Conservation (phyloP, 2,797 vertebrate species). For the Tenualosa thibaudeaui region DNA sequence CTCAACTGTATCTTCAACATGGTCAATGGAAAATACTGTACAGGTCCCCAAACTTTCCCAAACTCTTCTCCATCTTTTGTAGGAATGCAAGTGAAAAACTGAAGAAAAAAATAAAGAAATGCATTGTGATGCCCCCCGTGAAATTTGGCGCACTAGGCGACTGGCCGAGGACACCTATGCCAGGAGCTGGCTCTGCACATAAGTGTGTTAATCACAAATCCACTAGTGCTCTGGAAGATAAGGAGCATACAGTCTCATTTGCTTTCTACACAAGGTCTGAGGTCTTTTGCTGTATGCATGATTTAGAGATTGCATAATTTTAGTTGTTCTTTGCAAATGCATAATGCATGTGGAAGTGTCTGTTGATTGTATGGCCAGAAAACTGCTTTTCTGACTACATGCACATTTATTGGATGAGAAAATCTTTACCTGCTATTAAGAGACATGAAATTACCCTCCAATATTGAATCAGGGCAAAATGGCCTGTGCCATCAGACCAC, state of each 20-base stretch:
- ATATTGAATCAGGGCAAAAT: not conserved
- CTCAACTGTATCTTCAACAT: not conserved
- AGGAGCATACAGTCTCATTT: not conserved
- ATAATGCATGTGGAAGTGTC: slow-evolving; percentile 25
- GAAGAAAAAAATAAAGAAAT: no score
- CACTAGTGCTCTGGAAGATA: not conserved
- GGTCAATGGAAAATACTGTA: not conserved
- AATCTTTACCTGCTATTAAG: not conserved
- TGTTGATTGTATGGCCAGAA: not conserved
- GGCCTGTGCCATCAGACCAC: not conserved
- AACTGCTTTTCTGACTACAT: not conserved
- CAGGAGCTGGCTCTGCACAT: not conserved
- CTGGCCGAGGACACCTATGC: no score
- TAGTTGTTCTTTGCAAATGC: slow-evolving; percentile 33
- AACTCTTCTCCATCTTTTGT: not conserved
- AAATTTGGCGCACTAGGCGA: no score
- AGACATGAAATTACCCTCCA: not conserved
- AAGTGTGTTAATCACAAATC: not conserved
- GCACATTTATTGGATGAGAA: not conserved
- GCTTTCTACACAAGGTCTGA: slow-evolving; percentile 3
- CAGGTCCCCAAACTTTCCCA: not conserved
- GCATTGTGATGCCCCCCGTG: no score
- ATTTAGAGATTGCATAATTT: slow-evolving; percentile 24
- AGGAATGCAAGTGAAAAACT: no score
- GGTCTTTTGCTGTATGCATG: slow-evolving; percentile 29